Conservation (phyloP, 2,113 vertebrate species). For the Echinops telfairi region DNA sequence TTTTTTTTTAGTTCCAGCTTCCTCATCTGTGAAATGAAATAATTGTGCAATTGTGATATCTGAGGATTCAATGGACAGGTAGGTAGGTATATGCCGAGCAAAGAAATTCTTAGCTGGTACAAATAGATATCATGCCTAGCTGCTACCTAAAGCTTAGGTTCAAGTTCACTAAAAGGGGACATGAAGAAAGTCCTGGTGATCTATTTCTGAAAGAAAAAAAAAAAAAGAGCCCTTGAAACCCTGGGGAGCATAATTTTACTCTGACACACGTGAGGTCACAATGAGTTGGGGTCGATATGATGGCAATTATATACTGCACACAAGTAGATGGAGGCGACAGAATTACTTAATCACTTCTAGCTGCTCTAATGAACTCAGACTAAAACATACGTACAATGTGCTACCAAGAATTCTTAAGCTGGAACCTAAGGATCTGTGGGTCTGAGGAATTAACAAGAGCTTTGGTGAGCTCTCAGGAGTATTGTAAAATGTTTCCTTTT, state of each 20-base stretch:
- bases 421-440: not conserved
- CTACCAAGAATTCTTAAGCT: not conserved
- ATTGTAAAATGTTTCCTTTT: not conserved
- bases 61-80: too few species aligned
- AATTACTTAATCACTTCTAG: too few species aligned
- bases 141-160: not conserved
- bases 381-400: not conserved
- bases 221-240: not conserved
- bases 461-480: not conserved
- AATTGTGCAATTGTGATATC: too few species aligned
- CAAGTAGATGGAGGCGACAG: too few species aligned
- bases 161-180: not conserved
- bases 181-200: not conserved
- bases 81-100: not conserved
- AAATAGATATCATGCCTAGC: not conserved
- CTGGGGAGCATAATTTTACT: not conserved
- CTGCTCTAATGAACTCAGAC: too few species aligned
- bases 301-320: not conserved
- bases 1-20: not conserved
- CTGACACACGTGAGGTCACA: not conserved
- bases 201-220: not conserved
- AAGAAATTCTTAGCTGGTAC: not conserved
- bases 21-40: slow-evolving; percentile 1
- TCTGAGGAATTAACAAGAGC: not conserved
- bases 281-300: not conserved